Percentiles rank a stretch among this genome's conserved stretches.
These are phyloP conservation scores for Sebastes cheni DNA, from an alignment of 2,797 vertebrate genomes.

Conservation along the genomic window DNA sequence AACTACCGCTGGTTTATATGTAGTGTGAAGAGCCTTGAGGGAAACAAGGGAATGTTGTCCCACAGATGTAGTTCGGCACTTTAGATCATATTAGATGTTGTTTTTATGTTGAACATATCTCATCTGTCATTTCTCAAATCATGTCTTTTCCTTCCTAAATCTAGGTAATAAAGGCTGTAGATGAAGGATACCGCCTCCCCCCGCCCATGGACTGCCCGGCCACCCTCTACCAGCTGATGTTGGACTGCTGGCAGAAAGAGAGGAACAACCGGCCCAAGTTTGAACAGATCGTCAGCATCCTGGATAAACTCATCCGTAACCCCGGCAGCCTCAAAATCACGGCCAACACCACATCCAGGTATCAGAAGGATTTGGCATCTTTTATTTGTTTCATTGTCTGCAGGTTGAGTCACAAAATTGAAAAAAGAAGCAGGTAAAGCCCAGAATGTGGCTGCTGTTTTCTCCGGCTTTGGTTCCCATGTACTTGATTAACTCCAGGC, in stretches of 20 bases:
- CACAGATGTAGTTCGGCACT: background rate
- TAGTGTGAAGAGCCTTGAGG: background rate
- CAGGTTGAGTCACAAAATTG: background rate
- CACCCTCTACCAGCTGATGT: constrained; percentile 97
- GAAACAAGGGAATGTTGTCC: background rate
- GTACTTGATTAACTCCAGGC: background rate
- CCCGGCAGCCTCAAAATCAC: constrained; percentile 96
- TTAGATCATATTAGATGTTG: background rate
- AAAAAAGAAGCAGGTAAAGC: background rate
- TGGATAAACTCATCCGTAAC: constrained; percentile 98
- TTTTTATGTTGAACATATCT: background rate
- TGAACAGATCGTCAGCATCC: constrained; percentile 98
- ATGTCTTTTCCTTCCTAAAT: background rate
- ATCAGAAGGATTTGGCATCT: constrained; percentile 16
- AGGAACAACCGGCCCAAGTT: constrained; percentile 98
- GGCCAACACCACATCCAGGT: constrained; percentile 95
- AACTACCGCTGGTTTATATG: background rate
- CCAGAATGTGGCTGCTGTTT: background rate
- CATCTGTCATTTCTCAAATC: background rate
- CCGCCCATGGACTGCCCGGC: constrained; percentile 99
- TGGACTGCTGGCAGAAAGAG: constrained; percentile 99
- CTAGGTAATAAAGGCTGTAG: constrained; percentile 98
- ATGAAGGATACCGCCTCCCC: constrained; percentile 96
- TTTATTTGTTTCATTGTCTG: background rate
- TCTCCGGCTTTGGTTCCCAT: constrained; percentile 1